Evolutionary conservation across 2,113 vertebrate genomes (phyloP), one percentile per base, ranked within the genome.

Genomic region (Stictonetta naevosa): DNA sequence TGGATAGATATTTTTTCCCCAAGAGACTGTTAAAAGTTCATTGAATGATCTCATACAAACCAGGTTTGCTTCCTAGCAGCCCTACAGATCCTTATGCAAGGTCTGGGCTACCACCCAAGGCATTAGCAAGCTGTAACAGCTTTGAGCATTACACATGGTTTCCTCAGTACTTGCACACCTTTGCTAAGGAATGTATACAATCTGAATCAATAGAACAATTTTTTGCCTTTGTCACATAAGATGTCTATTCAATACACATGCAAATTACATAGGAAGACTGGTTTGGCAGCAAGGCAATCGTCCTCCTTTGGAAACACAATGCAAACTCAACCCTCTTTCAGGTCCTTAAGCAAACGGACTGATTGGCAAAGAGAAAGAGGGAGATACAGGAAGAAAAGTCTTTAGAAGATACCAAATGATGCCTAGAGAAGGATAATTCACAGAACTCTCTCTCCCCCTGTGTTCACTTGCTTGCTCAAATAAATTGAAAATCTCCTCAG

Each of bases 381-480:
- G n/a, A 74, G 36, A 38, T 23, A 44, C 1, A 1, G 2, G 25
- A 64, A 85, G 34, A 91, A 71, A 84, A 80, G 28, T 55, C 63
- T 76, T 52, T 74, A 63, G 31, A 89, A 86, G 71, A 68, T 13
- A 76, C 10, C 33, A 84, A 75, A 79, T 18, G 1, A 78, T 81
- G 82, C 29, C 18, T 50, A 84, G 56, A 74, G 62, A 77, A 93
- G 17, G 14, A 44, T 59, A 66, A 91, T 28, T 90, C 66, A 89
- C 38, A 81, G 44, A 79, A 71, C 71, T 62, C 55, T n/a, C 42
- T 56, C 50, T 58, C 10, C 19, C 14, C 7, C 33, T 25, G 19
- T 68, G 86, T 92, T 90, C 44, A 90, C 88, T 79, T 64, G 19
- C 58, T 93, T 72, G 25, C 71, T 92, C 68, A 86, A 84, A 84